Evolutionary conservation across 2,797 vertebrate species (phyloP).

Genomic region (Merluccius polli): DNA sequence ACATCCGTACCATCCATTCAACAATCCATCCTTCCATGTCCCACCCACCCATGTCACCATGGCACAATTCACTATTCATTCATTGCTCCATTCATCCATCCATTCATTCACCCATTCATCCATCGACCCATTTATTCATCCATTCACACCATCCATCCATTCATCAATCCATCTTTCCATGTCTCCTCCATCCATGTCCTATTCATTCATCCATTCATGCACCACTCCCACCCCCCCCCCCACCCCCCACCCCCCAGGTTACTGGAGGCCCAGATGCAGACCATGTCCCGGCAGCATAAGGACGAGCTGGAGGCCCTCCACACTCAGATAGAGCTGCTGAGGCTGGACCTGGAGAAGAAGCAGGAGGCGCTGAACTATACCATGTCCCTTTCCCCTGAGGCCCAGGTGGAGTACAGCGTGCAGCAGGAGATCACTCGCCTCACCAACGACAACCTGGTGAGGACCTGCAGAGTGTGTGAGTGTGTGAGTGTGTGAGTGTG

Average conservation of each 20-base stretch:
- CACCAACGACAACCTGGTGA: slow-evolving; percentile 94
- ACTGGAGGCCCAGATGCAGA: slow-evolving; percentile 88
- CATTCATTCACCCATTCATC: not conserved
- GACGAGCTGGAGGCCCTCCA: slow-evolving; percentile 79
- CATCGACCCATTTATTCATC: not conserved
- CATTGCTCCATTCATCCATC: not conserved
- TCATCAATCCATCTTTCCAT: not conserved
- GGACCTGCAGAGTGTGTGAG: no score
- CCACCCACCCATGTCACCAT: no score
- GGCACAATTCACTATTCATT: not conserved
- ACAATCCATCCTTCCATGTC: not conserved
- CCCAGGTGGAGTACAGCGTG: slow-evolving; percentile 83
- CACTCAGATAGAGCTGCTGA: slow-evolving; percentile 77
- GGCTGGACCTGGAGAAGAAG: slow-evolving; percentile 83
- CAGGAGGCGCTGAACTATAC: slow-evolving; percentile 83
- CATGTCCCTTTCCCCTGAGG: slow-evolving; percentile 81
- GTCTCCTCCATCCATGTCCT: no score
- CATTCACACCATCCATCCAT: not conserved
- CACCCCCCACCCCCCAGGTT: slow-evolving; percentile 65
- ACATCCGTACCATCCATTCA: no score
- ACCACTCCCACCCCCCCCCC: not conserved
- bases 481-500: no score
- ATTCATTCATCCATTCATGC: no score
- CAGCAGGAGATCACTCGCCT: slow-evolving; percentile 91
- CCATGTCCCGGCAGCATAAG: slow-evolving; percentile 76